Conservation (phyloP, 2,797 vertebrate genomes). For the Centroberyx gerrardi region DNA sequence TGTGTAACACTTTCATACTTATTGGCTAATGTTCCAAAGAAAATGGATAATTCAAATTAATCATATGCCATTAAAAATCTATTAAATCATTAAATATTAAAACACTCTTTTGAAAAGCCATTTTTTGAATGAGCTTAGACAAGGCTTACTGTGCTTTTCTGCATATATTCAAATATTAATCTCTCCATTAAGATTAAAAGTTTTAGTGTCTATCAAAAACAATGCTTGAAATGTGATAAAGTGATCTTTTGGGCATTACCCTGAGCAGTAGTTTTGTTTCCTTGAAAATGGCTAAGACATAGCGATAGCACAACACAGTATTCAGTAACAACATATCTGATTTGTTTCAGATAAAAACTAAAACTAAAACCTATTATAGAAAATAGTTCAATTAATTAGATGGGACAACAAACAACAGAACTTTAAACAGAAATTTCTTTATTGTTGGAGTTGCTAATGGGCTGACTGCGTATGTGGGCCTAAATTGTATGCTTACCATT, state of each 20-base stretch:
- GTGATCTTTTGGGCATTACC: too few relatives aligned
- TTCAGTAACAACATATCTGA: neutral
- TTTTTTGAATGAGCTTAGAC: too few relatives aligned
- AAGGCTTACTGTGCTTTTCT: too few relatives aligned
- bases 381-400: neutral
- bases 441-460: neutral
- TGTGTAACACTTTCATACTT: neutral
- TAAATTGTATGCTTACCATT: conserved; percentile 19
- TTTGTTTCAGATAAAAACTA: neutral
- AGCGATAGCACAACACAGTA: neutral
- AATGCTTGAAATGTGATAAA: neutral
- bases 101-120: too few relatives aligned
- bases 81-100: too few relatives aligned
- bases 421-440: neutral
- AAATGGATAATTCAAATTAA: too few relatives aligned
- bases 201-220: neutral
- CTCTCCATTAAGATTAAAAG: neutral
- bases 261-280: neutral
- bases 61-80: too few relatives aligned
- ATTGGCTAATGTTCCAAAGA: too few relatives aligned
- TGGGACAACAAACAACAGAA: neutral
- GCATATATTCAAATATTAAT: neutral
- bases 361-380: neutral
- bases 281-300: neutral
- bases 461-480: conserved; percentile 8